phyloP scores from a whole-genome alignment of 2,888 invertebrate species.

The Caenorhabditis sp. region DNA sequence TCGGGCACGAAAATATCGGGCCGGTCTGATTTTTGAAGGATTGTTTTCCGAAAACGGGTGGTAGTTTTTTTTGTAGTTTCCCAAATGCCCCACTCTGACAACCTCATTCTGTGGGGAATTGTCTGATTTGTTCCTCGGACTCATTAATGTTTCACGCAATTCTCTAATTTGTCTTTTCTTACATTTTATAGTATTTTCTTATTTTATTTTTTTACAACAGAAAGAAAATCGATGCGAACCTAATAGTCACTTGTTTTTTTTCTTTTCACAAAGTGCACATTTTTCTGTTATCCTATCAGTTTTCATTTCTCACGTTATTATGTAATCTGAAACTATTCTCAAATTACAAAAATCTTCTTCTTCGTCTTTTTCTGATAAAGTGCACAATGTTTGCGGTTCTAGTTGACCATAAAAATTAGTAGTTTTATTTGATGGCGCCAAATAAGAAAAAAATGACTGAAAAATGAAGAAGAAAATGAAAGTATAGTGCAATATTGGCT shows the following conservation, averaged over 20 bases:
- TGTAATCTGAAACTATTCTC: background rate
- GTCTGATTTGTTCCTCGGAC: too few species aligned
- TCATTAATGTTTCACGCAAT: too few species aligned
- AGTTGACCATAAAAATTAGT: background rate
- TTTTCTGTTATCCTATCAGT: background rate
- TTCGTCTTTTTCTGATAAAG: background rate
- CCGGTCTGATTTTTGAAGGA: too few species aligned
- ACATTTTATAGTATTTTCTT: background rate
- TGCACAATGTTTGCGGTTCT: background rate
- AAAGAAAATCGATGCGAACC: background rate
- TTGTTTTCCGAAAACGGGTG: too few species aligned
- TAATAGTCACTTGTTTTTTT: slow-evolving; percentile 1
- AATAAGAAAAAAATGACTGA: background rate
- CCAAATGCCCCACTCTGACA: too few species aligned
- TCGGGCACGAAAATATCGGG: too few species aligned
- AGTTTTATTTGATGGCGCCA: background rate
- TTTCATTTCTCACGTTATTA: background rate
- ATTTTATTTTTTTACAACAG: background rate
- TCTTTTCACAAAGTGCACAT: background rate
- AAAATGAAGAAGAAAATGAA: too few species aligned
- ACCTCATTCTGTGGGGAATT: too few species aligned
- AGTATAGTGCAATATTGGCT: background rate
- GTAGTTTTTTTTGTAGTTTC: too few species aligned
- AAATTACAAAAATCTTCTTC: background rate
- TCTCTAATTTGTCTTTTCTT: background rate